A percentile compares a stretch with the other conserved stretches of the same genome.
Conservation (phyloP, 2,797 vertebrate genomes). For the Crotalus adamanteus region DNA sequence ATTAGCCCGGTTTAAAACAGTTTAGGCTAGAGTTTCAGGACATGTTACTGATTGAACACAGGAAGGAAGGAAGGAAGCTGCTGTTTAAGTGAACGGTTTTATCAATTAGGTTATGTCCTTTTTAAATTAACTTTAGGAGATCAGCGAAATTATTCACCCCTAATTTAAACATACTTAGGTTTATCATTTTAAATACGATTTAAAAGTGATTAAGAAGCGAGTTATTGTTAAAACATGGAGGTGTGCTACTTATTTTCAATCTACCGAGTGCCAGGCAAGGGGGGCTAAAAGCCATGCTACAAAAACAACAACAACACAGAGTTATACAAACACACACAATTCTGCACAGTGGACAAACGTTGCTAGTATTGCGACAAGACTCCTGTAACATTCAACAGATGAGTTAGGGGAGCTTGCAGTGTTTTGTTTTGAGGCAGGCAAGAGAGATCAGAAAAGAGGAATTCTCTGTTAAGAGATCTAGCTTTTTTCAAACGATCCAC, state of each 20-base stretch:
- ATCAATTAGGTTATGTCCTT: neutral
- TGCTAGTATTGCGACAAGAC: neutral
- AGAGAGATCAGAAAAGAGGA: neutral
- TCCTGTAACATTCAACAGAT: neutral
- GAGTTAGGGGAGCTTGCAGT: neutral
- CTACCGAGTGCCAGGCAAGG: rapidly evolving
- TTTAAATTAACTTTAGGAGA: neutral
- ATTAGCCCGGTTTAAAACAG: slow-evolving; percentile 72
- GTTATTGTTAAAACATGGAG: slow-evolving; percentile 39
- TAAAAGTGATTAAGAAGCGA: neutral
- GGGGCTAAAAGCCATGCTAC: neutral
- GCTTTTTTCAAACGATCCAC: neutral
- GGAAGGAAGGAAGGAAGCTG: no score
- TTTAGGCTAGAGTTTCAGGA: slow-evolving; percentile 58
- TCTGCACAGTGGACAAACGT: neutral
- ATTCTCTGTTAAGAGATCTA: neutral
- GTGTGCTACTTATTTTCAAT: neutral
- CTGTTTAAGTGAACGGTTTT: neutral
- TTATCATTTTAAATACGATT: neutral
- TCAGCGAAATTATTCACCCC: neutral
- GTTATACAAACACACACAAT: neutral
- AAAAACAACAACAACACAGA: neutral
- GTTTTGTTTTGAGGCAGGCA: neutral
- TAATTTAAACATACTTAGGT: neutral
- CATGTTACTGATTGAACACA: neutral